Conservation (phyloP, 2,888 invertebrate genomes). For the Oasisia sp. region DNA sequence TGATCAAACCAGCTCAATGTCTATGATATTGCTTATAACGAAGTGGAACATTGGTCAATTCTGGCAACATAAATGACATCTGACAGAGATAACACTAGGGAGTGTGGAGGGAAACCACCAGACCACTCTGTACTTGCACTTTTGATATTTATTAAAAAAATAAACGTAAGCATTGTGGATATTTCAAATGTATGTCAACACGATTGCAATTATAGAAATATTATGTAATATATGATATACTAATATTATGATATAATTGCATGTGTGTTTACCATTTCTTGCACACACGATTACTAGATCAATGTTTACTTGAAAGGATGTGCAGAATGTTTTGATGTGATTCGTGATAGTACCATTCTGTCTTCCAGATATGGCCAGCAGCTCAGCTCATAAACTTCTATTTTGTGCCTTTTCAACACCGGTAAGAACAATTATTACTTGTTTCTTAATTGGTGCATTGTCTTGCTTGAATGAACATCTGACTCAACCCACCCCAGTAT, state of each 20-base stretch:
- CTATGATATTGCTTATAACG: neutral
- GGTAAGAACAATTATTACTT: constrained; percentile 61
- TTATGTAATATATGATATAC: too few relatives aligned
- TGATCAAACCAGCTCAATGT: neutral
- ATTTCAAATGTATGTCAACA: neutral
- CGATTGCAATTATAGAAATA: neutral
- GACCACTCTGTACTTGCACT: too few relatives aligned
- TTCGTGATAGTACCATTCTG: neutral
- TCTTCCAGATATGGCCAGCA: constrained; percentile 77
- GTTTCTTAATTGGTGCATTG: too few relatives aligned
- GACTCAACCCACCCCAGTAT: too few relatives aligned
- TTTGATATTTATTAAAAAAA: too few relatives aligned
- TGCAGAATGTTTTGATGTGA: neutral
- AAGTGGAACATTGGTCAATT: neutral
- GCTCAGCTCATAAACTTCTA: constrained; percentile 88
- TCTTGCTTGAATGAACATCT: too few relatives aligned
- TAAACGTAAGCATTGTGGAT: too few relatives aligned
- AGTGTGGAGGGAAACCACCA: too few relatives aligned
- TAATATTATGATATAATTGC: neutral
- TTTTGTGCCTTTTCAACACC: constrained; percentile 82
- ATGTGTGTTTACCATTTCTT: neutral
- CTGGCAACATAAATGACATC: neutral
- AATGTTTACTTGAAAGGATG: too few relatives aligned
- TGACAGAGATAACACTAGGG: neutral
- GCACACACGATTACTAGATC: neutral